Evolutionary conservation across 1,140 invertebrate genomes (phyloP).

Genomic region (Nephotettix cincticeps): DNA sequence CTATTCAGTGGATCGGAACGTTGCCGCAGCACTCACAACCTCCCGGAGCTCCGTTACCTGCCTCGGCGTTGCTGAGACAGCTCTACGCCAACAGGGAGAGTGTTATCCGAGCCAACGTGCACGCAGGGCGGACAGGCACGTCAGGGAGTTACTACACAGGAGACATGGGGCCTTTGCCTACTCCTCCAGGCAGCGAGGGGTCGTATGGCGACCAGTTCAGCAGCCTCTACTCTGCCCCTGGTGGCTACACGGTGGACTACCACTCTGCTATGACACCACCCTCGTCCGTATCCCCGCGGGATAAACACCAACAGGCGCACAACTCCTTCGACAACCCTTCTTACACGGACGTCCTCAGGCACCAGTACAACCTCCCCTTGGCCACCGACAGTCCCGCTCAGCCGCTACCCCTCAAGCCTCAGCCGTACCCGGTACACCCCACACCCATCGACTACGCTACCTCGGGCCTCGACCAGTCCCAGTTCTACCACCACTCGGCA

Average conservation of each 20-base stretch:
- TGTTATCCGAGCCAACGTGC: slow-evolving; percentile 88
- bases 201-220: slow-evolving; percentile 67
- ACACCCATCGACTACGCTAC: slow-evolving; percentile 56
- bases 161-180: slow-evolving; percentile 70
- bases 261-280: slow-evolving; percentile 94
- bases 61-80: slow-evolving; percentile 83
- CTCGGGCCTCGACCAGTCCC: slow-evolving; percentile 68
- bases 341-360: slow-evolving; percentile 53
- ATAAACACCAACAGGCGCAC: slow-evolving; percentile 69
- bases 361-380: slow-evolving; percentile 51
- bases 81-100: slow-evolving; percentile 92
- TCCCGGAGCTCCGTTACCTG: slow-evolving; percentile 57
- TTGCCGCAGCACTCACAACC: slow-evolving; percentile 34
- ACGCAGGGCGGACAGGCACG: slow-evolving; percentile 59
- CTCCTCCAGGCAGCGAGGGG: slow-evolving; percentile 79
- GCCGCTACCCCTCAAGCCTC: slow-evolving; percentile 84
- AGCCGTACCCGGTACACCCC: slow-evolving; percentile 67
- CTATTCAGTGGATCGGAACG: slow-evolving; percentile 92
- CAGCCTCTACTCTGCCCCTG: slow-evolving; percentile 56
- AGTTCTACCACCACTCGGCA: slow-evolving; percentile 74
- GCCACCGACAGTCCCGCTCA: slow-evolving; percentile 59
- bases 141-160: slow-evolving; percentile 43
- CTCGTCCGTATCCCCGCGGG: slow-evolving; percentile 89
- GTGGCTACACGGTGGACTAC: slow-evolving; percentile 71
- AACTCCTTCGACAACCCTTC: slow-evolving; percentile 48